phyloP scores from a whole-genome alignment of 2,797 vertebrate species.

The Halcyon chelicuti region DNA sequence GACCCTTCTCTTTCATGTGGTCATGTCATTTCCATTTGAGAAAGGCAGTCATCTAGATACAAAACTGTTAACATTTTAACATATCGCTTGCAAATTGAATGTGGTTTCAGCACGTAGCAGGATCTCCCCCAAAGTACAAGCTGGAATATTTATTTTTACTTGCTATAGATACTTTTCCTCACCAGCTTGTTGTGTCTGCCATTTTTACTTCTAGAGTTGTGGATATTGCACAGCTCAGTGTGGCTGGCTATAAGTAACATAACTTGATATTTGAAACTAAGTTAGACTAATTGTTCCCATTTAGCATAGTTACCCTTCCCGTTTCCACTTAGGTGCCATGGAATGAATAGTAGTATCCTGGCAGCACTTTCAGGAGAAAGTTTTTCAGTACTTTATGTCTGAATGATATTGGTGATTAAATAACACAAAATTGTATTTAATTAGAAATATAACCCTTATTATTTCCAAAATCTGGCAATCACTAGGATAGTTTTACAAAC shows the following conservation, averaged over 20 bases:
- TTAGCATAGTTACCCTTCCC: neutral
- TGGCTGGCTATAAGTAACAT: neutral
- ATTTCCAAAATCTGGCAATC: slow-evolving; percentile 6
- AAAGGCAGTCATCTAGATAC: neutral
- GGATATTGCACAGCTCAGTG: neutral
- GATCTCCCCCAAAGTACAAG: neutral
- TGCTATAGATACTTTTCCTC: neutral
- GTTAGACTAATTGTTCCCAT: neutral
- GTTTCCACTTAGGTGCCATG: neutral
- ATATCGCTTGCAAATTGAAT: neutral
- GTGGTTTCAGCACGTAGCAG: neutral
- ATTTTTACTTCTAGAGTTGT: neutral
- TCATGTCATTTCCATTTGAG: neutral
- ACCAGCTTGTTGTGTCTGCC: neutral
- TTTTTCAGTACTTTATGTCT: slow-evolving; percentile 17
- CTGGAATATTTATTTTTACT: neutral
- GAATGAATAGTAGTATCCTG: slow-evolving; percentile 18
- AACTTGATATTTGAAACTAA: neutral
- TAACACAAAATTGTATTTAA: slow-evolving; percentile 31
- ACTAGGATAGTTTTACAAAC: neutral
- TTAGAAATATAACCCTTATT: slow-evolving; percentile 45
- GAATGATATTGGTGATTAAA: slow-evolving; percentile 9
- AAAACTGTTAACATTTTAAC: neutral
- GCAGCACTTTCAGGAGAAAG: neutral
- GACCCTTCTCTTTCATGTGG: neutral